Percentiles rank a stretch among this genome's conserved stretches.
phyloP scores from a whole-genome alignment of 2,888 invertebrate genomes.

The Scaptomyza tumidula region DNA sequence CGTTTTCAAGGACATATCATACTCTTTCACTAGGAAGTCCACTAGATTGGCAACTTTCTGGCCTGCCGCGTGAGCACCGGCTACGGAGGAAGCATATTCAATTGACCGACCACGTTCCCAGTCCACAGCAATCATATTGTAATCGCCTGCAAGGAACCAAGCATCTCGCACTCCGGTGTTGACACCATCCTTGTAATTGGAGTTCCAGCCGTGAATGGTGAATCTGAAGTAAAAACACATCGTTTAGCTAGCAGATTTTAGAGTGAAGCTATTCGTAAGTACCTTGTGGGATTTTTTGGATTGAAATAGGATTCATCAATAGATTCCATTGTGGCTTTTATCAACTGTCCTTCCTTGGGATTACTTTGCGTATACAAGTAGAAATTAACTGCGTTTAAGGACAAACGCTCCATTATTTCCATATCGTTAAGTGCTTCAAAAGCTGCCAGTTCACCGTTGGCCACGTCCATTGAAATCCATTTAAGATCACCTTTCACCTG shows the following conservation, averaged over 20 bases:
- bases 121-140: constrained; percentile 87
- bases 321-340: constrained; percentile 46
- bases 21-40: constrained; percentile 84
- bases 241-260: neutral
- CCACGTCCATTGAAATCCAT: constrained; percentile 60
- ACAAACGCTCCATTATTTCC: constrained; percentile 32
- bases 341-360: constrained; percentile 46
- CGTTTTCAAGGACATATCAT: constrained; percentile 85
- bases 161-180: constrained; percentile 82
- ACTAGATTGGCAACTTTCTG: constrained; percentile 72
- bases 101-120: constrained; percentile 86
- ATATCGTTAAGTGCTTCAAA: constrained; percentile 41
- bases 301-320: constrained; percentile 62
- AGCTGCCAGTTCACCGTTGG: constrained; percentile 27
- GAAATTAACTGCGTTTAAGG: constrained; percentile 62
- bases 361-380: constrained; percentile 75
- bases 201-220: constrained; percentile 87
- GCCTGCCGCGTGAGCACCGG: constrained; percentile 76
- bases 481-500: constrained; percentile 42
- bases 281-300: constrained; percentile 58
- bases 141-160: constrained; percentile 86
- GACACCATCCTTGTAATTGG: constrained; percentile 85
- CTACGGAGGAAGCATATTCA: constrained; percentile 86
- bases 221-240: constrained; percentile 52
- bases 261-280: neutral